Evolutionary conservation across 2,797 vertebrate species (phyloP).

Genomic region (Microcaecilia unicolor): DNA sequence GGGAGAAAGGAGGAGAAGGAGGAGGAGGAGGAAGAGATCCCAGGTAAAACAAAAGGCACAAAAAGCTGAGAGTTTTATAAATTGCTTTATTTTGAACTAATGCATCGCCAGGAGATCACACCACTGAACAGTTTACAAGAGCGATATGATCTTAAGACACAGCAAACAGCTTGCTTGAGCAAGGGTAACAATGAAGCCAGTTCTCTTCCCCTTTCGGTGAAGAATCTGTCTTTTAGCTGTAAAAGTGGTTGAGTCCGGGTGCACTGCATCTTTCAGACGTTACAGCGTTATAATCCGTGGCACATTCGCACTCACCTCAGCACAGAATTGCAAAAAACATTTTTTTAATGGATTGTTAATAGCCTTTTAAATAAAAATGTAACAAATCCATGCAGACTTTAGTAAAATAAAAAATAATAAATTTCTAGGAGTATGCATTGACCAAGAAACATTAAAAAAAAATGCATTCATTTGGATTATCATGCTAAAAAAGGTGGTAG

Average conservation of each 20-base stretch:
- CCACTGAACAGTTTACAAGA: conserved; percentile 51
- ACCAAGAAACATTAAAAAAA: conserved; percentile 59
- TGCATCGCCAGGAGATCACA: conserved; percentile 54
- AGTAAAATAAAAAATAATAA: conserved; percentile 31
- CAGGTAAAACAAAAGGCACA: too few relatives aligned
- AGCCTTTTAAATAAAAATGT: conserved; percentile 9
- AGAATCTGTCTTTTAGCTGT: conserved; percentile 32
- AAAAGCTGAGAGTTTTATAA: too few relatives aligned
- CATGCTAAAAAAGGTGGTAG: neutral
- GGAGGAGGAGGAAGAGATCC: too few relatives aligned
- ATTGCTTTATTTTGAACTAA: conserved; percentile 56
- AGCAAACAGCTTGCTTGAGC: conserved; percentile 60
- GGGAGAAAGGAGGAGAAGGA: too few relatives aligned
- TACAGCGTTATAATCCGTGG: neutral
- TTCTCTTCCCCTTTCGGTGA: conserved; percentile 43
- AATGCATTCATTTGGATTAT: conserved; percentile 47
- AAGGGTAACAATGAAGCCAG: conserved; percentile 46
- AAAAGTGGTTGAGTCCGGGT: neutral
- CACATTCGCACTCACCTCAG: conserved; percentile 7
- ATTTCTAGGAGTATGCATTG: conserved; percentile 32
- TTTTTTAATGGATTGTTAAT: conserved; percentile 9
- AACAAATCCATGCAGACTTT: conserved; percentile 8
- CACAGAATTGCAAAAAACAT: conserved; percentile 8
- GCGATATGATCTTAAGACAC: conserved; percentile 50
- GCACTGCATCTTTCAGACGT: neutral